phyloP scores from a whole-genome alignment of 2,888 invertebrate species.

The Eulithis prunata region DNA sequence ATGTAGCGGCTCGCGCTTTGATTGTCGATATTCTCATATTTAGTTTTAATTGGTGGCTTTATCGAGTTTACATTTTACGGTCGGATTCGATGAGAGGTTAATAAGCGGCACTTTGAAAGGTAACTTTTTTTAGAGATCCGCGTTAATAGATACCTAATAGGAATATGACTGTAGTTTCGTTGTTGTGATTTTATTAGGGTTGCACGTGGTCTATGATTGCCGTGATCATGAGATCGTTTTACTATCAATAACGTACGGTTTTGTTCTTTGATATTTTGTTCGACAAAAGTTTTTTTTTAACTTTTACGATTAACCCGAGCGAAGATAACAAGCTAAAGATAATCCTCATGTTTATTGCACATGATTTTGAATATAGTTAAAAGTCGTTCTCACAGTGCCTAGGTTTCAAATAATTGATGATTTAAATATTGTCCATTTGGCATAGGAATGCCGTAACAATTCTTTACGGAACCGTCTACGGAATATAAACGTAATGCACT shows the following conservation, averaged over 20 bases:
- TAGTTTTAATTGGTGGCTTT: constrained; percentile 85
- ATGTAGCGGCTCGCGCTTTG: constrained; percentile 82
- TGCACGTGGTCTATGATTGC: constrained; percentile 54
- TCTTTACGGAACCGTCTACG: constrained; percentile 79
- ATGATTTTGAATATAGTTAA: constrained; percentile 6
- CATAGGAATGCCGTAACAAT: constrained; percentile 67
- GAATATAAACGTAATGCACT: constrained; percentile 77
- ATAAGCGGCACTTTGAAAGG: constrained; percentile 84
- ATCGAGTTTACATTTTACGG: constrained; percentile 85
- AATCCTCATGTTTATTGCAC: constrained; percentile 26
- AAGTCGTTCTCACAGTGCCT: neutral
- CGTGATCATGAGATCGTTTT: constrained; percentile 41
- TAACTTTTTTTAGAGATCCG: constrained; percentile 80
- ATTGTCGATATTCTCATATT: constrained; percentile 83
- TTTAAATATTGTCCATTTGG: constrained; percentile 51
- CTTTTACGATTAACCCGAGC: constrained; percentile 25
- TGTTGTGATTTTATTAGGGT: constrained; percentile 69
- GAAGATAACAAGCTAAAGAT: constrained; percentile 26
- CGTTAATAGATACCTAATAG: constrained; percentile 69
- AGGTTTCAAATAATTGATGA: constrained; percentile 33
- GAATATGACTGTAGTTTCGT: constrained; percentile 67
- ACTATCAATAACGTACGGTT: constrained; percentile 38
- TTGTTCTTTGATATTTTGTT: constrained; percentile 33
- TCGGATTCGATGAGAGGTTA: constrained; percentile 83
- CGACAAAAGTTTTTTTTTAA: constrained; percentile 22